phyloP scores from a whole-genome alignment of 2,797 vertebrate species.

The Enteromius anoplus region DNA sequence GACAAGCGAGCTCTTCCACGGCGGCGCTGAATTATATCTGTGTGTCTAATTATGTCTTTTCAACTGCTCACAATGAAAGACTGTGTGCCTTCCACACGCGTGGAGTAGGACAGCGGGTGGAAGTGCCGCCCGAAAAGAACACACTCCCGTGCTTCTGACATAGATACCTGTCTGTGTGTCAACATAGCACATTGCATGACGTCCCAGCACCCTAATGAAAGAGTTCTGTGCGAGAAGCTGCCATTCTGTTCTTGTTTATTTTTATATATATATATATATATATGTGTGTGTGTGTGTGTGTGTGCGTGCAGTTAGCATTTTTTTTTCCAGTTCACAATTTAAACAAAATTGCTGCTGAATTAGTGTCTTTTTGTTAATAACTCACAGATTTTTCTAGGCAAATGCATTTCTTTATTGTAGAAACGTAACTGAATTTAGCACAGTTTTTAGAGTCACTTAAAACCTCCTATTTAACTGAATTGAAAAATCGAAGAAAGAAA shows the following conservation, averaged over 20 bases:
- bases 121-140: slow-evolving; percentile 68
- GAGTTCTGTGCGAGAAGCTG: slow-evolving; percentile 65
- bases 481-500: background rate
- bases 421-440: background rate
- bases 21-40: slow-evolving; percentile 74
- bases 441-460: background rate
- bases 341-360: background rate
- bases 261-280: slow-evolving; percentile 13
- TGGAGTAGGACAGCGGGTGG: slow-evolving; percentile 68
- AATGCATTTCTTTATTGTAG: background rate
- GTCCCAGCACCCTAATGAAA: slow-evolving; percentile 73
- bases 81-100: slow-evolving; percentile 62
- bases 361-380: background rate
- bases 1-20: slow-evolving; percentile 73
- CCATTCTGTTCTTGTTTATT: slow-evolving; percentile 58
- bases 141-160: slow-evolving; percentile 74
- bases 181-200: slow-evolving; percentile 70
- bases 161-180: slow-evolving; percentile 76
- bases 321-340: background rate
- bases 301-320: background rate
- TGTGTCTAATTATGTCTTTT: slow-evolving; percentile 82
- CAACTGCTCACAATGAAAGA: slow-evolving; percentile 75
- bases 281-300: background rate
- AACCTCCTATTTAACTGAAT: background rate
- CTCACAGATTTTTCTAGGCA: background rate